Conservation (phyloP, 2,888 invertebrate genomes). For the Biston stratarius region DNA sequence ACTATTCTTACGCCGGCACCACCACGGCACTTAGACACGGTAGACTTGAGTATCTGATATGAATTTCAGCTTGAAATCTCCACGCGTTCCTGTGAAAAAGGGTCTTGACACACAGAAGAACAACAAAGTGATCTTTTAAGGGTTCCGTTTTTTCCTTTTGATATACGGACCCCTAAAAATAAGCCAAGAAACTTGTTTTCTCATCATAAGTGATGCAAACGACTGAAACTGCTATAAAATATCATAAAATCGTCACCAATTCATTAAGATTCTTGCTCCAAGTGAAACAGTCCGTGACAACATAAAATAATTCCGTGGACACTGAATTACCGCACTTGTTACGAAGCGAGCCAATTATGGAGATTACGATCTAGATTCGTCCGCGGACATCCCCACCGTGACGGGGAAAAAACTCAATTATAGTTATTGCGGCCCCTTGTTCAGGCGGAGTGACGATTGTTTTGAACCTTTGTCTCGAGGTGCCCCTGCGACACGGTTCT, state of each 20-base stretch:
- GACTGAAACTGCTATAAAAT: not conserved
- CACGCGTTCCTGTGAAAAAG: too few species aligned
- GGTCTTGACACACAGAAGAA: too few species aligned
- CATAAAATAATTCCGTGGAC: slow-evolving; percentile 33
- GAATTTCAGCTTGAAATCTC: too few species aligned
- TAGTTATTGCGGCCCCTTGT: slow-evolving; percentile 35
- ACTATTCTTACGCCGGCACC: too few species aligned
- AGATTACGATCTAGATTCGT: slow-evolving; percentile 62
- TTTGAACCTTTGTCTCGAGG: slow-evolving; percentile 37
- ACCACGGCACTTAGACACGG: too few species aligned
- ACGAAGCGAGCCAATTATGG: slow-evolving; percentile 62
- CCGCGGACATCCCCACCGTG: slow-evolving; percentile 62
- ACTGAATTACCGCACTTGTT: slow-evolving; percentile 38
- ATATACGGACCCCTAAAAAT: too few species aligned
- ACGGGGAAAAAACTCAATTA: slow-evolving; percentile 68
- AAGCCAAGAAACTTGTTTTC: too few species aligned
- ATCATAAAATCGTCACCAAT: slow-evolving; percentile 25
- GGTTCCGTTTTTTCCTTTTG: too few species aligned
- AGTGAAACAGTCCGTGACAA: slow-evolving; percentile 32
- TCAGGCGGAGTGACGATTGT: slow-evolving; percentile 61
- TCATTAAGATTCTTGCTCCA: slow-evolving; percentile 26
- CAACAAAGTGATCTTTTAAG: too few species aligned
- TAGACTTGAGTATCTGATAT: too few species aligned
- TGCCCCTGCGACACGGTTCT: slow-evolving; percentile 15
- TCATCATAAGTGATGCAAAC: too few species aligned